Conservation (phyloP, 2,113 vertebrate genomes). For the Macaca mulatta region DNA sequence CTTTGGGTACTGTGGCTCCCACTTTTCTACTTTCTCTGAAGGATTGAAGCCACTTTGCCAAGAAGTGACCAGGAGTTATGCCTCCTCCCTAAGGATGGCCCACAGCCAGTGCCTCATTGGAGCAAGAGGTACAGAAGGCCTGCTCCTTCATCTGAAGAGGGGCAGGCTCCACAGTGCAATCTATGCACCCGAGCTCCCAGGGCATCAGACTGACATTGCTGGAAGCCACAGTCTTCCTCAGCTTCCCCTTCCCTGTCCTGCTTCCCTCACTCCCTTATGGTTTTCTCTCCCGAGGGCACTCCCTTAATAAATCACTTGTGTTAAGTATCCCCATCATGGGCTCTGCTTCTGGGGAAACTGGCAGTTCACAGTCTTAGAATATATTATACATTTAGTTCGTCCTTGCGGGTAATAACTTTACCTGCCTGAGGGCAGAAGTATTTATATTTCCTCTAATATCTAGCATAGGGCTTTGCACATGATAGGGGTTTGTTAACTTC, state of each 20-base stretch:
- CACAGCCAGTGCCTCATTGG: accelerated
- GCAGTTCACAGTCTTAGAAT: background rate
- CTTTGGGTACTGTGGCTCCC: background rate
- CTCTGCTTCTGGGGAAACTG: background rate
- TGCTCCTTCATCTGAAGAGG: background rate
- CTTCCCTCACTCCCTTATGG: background rate
- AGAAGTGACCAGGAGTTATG: background rate
- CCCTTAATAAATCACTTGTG: background rate
- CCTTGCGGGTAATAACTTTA: background rate
- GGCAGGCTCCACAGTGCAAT: no score
- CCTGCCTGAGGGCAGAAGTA: background rate
- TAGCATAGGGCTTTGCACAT: background rate
- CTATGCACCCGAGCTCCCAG: accelerated
- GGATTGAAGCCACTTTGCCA: background rate
- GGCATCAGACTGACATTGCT: accelerated
- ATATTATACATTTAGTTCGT: background rate
- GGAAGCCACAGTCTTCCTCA: background rate
- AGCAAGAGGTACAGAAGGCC: background rate
- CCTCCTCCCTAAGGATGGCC: background rate
- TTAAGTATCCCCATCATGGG: background rate
- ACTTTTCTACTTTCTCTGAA: background rate
- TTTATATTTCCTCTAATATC: background rate
- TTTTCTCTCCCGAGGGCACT: background rate
- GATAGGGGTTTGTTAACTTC: background rate
- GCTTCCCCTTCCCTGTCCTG: background rate